Percentiles rank a stretch among this genome's conserved stretches.
These are phyloP conservation scores for Drosophila kuntzei DNA, from an alignment of 2,888 invertebrate species.

Conservation along the genomic window DNA sequence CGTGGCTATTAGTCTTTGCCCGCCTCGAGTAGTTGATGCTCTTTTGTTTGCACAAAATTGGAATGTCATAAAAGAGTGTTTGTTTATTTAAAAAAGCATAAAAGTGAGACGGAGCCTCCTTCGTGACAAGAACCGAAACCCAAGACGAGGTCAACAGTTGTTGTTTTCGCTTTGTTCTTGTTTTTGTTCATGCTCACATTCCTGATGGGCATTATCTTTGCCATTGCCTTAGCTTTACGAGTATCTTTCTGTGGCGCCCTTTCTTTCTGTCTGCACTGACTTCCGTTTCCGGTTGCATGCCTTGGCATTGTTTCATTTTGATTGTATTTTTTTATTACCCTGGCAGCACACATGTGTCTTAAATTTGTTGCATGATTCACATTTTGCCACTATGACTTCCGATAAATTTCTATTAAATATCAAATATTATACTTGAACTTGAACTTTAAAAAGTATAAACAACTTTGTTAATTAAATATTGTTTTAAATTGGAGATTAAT, in stretches of 20 bases:
- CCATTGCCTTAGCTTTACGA: constrained; percentile 37
- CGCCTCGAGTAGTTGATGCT: constrained; percentile 46
- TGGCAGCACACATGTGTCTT: constrained; percentile 46
- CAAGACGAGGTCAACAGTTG: constrained; percentile 37
- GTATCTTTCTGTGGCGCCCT: constrained; percentile 59
- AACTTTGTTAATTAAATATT: background rate
- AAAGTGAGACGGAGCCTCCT: constrained; percentile 33
- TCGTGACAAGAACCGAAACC: constrained; percentile 33
- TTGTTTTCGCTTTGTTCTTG: constrained; percentile 7
- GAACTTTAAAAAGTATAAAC: background rate
- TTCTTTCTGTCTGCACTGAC: constrained; percentile 58
- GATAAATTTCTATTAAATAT: constrained; percentile 43
- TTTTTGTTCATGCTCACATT: constrained; percentile 28
- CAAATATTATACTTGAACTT: too few relatives aligned
- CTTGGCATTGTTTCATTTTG: constrained; percentile 55
- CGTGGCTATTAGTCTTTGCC: constrained; percentile 51
- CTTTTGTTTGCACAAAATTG: constrained; percentile 69
- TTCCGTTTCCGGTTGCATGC: constrained; percentile 73
- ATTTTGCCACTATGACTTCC: constrained; percentile 30
- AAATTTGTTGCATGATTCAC: constrained; percentile 41
- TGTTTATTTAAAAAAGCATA: constrained; percentile 77
- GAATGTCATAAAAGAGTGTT: constrained; percentile 77
- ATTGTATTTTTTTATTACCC: constrained; percentile 51
- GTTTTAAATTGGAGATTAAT: background rate
- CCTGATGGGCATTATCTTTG: constrained; percentile 42